Base-by-base conservation (phyloP, 1,140 invertebrate species). In the Prorops nasuta region DNA sequence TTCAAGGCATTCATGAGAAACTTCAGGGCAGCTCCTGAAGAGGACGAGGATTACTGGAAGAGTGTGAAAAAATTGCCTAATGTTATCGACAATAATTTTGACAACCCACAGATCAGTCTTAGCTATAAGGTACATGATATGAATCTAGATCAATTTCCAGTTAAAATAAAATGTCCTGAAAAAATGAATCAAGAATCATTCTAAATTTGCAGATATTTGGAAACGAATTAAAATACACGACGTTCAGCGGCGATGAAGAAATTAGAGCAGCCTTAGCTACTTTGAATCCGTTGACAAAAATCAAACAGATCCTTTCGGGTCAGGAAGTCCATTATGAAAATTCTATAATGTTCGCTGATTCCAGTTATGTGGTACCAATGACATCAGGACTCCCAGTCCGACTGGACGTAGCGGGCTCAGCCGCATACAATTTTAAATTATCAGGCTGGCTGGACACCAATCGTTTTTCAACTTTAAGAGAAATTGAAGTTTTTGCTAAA, bases 321-420 rank as follows among this genome's bases (percentile, higher is more conserved):
- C 84, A 86, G 72, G 88, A 90, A 78, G 84, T 91, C 14, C 85
- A 83, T 31, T 90, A 88, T 62, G 86, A 88, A 59, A 89, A 90
- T 69, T 86, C 87, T 1, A 82, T 84, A 0, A 84, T 93, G 69
- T 88, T 96, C 63, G 70, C 95, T 19, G 93, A 96, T 71, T 89
- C 86, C 3, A 88, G 86, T 7, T 91, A 93, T 63, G 86, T 90
- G 6, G 83, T 94, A 3, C 91, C 94, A 0, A 89, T 88, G n/a
- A 85, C 84, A 2, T 81, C 84, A 38, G 95, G 95, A 10, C 68
- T 98, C 15, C 93, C 94, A 0, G 71, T 98, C 17, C 87, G 86
- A 21, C 80, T 97, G 46, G 88, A 88, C 51, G 80, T 92, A 0
- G 86, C 92, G 67, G 94, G 91, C 19, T 92, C 92, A 2, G 87